These are phyloP conservation scores for Papilio protenor DNA, from an alignment of 2,888 invertebrate species.

Conservation along the genomic window DNA sequence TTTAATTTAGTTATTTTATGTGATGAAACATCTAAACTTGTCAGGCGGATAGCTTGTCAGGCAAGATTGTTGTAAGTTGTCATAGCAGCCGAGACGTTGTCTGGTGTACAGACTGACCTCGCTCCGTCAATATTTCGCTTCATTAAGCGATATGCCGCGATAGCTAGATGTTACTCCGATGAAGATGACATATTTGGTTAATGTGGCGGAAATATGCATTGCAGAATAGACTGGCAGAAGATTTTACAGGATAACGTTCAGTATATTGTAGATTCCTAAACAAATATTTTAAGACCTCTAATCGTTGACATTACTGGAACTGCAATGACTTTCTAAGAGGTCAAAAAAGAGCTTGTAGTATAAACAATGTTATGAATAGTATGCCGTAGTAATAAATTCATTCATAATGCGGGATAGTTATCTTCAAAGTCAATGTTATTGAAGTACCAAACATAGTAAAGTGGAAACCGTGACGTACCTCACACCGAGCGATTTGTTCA, in stretches of 20 bases:
- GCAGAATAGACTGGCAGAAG: background rate
- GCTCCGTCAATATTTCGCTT: slow-evolving; percentile 56
- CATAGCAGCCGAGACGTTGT: slow-evolving; percentile 51
- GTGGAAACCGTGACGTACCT: slow-evolving; percentile 73
- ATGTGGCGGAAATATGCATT: slow-evolving; percentile 12
- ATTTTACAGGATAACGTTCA: background rate
- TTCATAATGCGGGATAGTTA: slow-evolving; percentile 34
- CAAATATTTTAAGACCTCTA: background rate
- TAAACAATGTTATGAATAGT: background rate
- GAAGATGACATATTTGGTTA: slow-evolving; percentile 3
- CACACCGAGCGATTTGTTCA: slow-evolving; percentile 72
- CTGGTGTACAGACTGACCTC: slow-evolving; percentile 54
- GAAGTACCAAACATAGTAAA: slow-evolving; percentile 70
- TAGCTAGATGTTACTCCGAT: slow-evolving; percentile 23
- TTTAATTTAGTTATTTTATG: too few relatives aligned
- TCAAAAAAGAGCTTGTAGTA: background rate
- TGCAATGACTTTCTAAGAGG: background rate
- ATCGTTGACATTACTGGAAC: background rate
- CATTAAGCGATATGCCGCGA: slow-evolving; percentile 52
- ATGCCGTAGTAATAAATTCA: background rate
- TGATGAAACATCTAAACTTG: background rate
- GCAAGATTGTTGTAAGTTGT: slow-evolving; percentile 17
- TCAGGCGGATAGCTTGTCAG: background rate
- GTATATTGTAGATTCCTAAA: background rate
- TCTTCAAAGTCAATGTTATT: slow-evolving; percentile 59